Evolutionary conservation across 1,140 invertebrate genomes (phyloP).

Genomic region (Anoplophora glabripennis): DNA sequence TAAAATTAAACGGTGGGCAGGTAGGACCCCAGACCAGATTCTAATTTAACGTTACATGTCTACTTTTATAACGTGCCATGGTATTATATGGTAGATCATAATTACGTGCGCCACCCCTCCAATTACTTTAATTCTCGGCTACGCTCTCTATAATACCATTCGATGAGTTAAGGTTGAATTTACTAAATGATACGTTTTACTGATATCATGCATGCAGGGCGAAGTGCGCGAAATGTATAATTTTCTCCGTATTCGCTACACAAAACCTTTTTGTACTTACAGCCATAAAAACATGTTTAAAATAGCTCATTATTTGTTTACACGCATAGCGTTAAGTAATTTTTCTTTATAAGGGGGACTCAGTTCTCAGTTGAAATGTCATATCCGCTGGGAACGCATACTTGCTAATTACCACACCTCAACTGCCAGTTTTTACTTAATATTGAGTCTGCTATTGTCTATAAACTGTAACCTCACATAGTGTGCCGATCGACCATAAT

Average conservation of each 20-base stretch:
- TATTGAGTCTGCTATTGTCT: no score
- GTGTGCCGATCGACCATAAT: no score
- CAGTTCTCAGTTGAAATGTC: no score
- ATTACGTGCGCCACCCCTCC: slow-evolving; percentile 8
- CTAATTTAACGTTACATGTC: slow-evolving; percentile 7
- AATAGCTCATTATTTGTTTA: no score
- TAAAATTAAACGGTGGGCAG: slow-evolving; percentile 26
- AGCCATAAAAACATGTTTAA: neutral
- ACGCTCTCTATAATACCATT: neutral
- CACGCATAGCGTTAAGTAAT: no score
- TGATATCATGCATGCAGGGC: no score
- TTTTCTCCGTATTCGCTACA: slow-evolving; percentile 3
- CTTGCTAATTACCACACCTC: no score
- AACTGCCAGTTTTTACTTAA: no score
- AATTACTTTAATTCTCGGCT: slow-evolving; percentile 10
- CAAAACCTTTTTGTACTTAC: slow-evolving; percentile 3
- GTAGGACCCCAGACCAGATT: slow-evolving; percentile 9
- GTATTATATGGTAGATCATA: neutral
- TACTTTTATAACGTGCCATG: neutral
- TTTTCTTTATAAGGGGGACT: no score
- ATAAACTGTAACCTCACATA: no score
- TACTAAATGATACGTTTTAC: slow-evolving; percentile 4
- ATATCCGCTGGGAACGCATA: no score
- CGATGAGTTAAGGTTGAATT: neutral
- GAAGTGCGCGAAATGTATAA: neutral